Evolutionary conservation across 2,113 vertebrate genomes (phyloP).

Genomic region (Rana temporaria): DNA sequence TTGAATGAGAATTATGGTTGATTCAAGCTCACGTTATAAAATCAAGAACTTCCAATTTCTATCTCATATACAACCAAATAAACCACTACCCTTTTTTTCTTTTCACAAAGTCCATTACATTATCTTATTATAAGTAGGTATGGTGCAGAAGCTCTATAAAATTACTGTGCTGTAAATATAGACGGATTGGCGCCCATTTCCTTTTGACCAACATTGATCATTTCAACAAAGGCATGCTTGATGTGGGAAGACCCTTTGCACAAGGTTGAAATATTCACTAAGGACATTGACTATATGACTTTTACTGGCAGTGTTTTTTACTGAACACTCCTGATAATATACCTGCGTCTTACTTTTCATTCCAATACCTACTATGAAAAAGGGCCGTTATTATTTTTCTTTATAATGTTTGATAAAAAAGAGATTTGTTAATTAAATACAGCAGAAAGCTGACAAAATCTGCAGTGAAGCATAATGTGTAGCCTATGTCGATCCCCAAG

Average conservation of each 20-base stretch:
- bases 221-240: background rate
- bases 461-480: constrained; percentile 44
- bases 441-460: constrained; percentile 45
- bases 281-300: constrained; percentile 16
- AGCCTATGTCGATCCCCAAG: constrained; percentile 25
- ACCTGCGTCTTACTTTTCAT: background rate
- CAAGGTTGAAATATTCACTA: constrained; percentile 1
- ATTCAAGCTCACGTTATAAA: no score
- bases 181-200: constrained; percentile 13
- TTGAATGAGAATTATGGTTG: no score
- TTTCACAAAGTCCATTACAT: no score
- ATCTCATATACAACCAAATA: no score
- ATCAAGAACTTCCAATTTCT: no score
- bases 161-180: background rate
- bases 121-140: no score
- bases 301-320: background rate
- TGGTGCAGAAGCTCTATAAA: background rate
- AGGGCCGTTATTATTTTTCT: constrained; percentile 29
- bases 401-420: constrained; percentile 35
- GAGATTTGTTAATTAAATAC: constrained; percentile 45
- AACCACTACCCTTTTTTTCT: no score
- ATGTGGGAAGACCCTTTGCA: background rate
- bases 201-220: background rate
- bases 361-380: background rate
- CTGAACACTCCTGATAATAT: background rate